Conservation (phyloP, 2,888 invertebrate species). For the Pardosa pseudoannulata region DNA sequence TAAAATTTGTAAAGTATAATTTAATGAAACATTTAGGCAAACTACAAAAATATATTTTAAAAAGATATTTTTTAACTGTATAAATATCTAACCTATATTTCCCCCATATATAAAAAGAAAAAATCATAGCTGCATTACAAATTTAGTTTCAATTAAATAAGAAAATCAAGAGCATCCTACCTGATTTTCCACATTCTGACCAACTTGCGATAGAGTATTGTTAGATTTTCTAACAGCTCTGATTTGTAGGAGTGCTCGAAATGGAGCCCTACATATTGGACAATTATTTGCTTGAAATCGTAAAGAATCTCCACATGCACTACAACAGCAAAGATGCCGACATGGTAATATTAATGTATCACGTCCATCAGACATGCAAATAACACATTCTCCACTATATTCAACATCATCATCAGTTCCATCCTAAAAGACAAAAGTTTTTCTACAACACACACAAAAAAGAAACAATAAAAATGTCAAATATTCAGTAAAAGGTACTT, state of each 20-base stretch:
- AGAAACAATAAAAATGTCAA: no score
- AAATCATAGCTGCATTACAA: no score
- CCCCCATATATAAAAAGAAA: no score
- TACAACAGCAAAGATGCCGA: conserved; percentile 96
- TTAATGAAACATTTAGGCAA: no score
- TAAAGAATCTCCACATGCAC: conserved; percentile 97
- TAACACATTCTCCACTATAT: conserved; percentile 98
- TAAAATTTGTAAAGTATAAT: no score
- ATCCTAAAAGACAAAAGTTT: conserved; percentile 58
- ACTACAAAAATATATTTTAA: no score
- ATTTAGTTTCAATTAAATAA: no score
- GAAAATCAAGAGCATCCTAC: conserved; percentile 9
- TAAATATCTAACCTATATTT: no score
- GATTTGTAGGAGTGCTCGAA: conserved; percentile 96
- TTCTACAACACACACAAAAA: no score
- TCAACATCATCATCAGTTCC: conserved; percentile 88
- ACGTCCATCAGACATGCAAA: conserved; percentile 98
- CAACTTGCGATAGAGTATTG: conserved; percentile 55
- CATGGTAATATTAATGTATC: conserved; percentile 98
- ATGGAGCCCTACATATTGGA: conserved; percentile 98
- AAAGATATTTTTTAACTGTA: no score
- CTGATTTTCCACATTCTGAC: conserved; percentile 68
- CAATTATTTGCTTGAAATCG: conserved; percentile 99
- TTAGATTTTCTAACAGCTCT: conserved; percentile 88
- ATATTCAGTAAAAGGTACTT: no score